phyloP scores from a whole-genome alignment of 2,113 vertebrate genomes.

The Cheilinus undulatus region DNA sequence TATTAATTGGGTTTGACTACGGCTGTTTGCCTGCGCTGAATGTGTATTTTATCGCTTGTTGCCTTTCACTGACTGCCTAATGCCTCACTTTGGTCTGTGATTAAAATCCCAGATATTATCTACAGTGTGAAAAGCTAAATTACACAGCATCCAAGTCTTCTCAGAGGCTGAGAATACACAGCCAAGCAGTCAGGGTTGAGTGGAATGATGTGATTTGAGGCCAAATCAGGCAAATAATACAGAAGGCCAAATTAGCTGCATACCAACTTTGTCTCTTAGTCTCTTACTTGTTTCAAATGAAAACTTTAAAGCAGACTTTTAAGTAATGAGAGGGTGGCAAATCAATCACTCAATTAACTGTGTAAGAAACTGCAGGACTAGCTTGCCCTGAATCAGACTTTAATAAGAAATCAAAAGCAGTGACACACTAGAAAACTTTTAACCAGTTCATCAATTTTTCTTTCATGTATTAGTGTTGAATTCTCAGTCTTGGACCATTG shows the following conservation, averaged over 20 bases:
- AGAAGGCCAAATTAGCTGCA: not conserved
- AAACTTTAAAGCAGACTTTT: not conserved
- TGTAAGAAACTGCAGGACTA: too few species aligned
- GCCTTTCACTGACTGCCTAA: constrained; percentile 44
- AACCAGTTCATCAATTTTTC: too few species aligned
- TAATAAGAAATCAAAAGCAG: too few species aligned
- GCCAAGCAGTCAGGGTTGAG: not conserved
- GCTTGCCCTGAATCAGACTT: too few species aligned
- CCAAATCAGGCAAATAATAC: not conserved
- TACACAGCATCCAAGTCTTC: not conserved
- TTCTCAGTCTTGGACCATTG: too few species aligned
- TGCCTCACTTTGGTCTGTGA: constrained; percentile 44
- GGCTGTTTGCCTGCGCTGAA: constrained; percentile 44
- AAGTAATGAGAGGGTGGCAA: not conserved
- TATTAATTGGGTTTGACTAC: constrained; percentile 59
- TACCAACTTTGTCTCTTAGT: too few species aligned
- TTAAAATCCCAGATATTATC: constrained; percentile 56
- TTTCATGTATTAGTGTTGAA: too few species aligned
- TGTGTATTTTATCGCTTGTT: constrained; percentile 47
- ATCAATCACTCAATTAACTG: too few species aligned
- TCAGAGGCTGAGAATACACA: constrained; percentile 4
- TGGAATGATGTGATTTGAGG: constrained; percentile 27
- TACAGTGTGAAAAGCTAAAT: constrained; percentile 9
- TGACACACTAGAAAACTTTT: too few species aligned
- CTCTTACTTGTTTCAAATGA: too few species aligned